Conservation (phyloP, 2,797 vertebrate genomes). For the Hyperoplus lanceolatus region DNA sequence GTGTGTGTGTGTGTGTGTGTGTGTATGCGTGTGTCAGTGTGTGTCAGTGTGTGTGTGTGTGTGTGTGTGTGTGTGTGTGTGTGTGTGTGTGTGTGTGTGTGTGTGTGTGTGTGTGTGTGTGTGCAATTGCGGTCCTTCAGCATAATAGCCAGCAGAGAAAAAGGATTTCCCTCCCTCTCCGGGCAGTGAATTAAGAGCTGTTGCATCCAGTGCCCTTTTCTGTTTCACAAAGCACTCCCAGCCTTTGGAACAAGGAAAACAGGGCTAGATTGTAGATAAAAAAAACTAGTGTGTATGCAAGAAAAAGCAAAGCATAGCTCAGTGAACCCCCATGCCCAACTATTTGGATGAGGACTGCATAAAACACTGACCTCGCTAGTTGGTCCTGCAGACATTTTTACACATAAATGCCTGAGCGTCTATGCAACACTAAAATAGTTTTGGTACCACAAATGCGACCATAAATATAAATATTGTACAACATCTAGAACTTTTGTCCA, state of each 20-base stretch:
- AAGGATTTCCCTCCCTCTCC: constrained; percentile 48
- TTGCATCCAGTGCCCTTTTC: constrained; percentile 18
- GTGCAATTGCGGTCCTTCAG: constrained; percentile 46
- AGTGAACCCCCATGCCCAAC: constrained; percentile 14
- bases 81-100: not conserved
- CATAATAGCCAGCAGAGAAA: constrained; percentile 53
- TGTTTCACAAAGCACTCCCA: constrained; percentile 39
- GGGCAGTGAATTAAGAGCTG: constrained; percentile 48
- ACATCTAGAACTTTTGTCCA: not conserved
- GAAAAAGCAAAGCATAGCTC: constrained; percentile 32
- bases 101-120: constrained; percentile 28
- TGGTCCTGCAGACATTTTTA: constrained; percentile 38
- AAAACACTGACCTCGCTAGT: constrained; percentile 14
- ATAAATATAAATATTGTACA: constrained; percentile 6
- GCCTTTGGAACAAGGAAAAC: constrained; percentile 6
- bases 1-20: not conserved
- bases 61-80: not conserved
- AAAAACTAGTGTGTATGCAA: constrained; percentile 21
- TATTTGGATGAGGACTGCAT: constrained; percentile 19
- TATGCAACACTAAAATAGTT: constrained; percentile 25
- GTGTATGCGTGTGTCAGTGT: constrained; percentile 28
- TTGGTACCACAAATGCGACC: constrained; percentile 19
- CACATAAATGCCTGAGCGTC: constrained; percentile 28
- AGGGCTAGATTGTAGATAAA: constrained; percentile 23
- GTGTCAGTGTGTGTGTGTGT: not conserved